A percentile compares a stretch with the other conserved stretches of the same genome.
Conservation (phyloP, 2,113 vertebrate genomes). For the Formicarius rufipectus region DNA sequence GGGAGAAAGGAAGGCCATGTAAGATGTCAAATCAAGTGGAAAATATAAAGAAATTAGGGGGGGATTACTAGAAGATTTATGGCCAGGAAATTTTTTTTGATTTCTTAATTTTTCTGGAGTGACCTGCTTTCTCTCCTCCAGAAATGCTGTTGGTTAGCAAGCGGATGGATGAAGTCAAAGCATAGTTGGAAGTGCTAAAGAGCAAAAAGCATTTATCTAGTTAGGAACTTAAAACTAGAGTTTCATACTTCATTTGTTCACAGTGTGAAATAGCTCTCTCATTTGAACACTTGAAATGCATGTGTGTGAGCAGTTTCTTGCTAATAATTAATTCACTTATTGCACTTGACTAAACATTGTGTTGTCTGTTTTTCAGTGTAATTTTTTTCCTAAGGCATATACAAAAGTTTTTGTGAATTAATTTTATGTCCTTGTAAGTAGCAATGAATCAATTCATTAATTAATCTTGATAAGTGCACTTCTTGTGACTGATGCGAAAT, state of each 20-base stretch:
- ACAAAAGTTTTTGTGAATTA: background rate
- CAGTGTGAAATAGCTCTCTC: background rate
- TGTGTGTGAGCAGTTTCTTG: background rate
- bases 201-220: background rate
- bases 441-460: background rate
- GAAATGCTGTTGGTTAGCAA: background rate
- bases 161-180: background rate
- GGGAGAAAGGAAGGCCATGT: background rate
- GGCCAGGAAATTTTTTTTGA: background rate
- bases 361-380: background rate
- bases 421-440: background rate
- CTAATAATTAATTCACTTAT: background rate
- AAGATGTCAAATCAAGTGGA: background rate
- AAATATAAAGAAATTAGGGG: background rate
- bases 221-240: background rate
- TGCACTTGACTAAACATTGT: background rate
- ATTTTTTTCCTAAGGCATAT: background rate
- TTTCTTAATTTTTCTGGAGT: background rate
- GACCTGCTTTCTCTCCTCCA: background rate
- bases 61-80: background rate
- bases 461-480: background rate
- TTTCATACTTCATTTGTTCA: background rate
- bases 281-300: background rate
- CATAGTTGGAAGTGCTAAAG: background rate
- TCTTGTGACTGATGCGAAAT: accelerated